Conservation (phyloP, 2,888 invertebrate species). For the Chironomus riparius region DNA sequence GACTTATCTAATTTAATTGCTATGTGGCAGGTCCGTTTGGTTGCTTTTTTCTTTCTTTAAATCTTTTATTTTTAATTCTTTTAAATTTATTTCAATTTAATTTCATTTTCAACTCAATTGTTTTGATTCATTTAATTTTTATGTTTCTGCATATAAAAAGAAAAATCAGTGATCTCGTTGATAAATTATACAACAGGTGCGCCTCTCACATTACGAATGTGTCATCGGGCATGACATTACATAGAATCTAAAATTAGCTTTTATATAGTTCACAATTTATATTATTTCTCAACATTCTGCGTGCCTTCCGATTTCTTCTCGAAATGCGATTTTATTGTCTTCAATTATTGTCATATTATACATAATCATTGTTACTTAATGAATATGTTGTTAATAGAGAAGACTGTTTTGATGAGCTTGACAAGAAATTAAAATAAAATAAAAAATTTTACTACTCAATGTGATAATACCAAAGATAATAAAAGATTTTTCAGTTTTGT, state of each 20-base stretch:
- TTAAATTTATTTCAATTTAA: no score
- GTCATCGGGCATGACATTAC: no score
- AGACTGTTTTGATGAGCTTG: background rate
- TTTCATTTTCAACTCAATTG: background rate
- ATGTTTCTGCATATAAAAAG: background rate
- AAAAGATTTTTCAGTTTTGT: no score
- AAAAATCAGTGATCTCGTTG: background rate
- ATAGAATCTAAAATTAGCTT: no score
- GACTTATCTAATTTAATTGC: no score
- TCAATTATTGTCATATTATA: no score
- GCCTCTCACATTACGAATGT: background rate
- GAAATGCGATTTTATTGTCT: background rate
- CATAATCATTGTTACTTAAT: background rate
- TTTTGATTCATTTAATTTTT: background rate
- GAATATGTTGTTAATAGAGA: background rate
- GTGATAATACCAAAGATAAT: no score
- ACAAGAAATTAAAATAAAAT: background rate
- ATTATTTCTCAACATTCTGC: background rate
- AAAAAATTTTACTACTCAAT: background rate
- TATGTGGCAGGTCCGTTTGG: no score
- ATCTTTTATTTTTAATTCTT: no score
- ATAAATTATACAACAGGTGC: slow-evolving; percentile 19
- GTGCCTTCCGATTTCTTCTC: background rate
- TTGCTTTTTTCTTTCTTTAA: no score
- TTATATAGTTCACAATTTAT: no score